phyloP scores from a whole-genome alignment of 2,113 vertebrate genomes.

The Heterocephalus glaber region DNA sequence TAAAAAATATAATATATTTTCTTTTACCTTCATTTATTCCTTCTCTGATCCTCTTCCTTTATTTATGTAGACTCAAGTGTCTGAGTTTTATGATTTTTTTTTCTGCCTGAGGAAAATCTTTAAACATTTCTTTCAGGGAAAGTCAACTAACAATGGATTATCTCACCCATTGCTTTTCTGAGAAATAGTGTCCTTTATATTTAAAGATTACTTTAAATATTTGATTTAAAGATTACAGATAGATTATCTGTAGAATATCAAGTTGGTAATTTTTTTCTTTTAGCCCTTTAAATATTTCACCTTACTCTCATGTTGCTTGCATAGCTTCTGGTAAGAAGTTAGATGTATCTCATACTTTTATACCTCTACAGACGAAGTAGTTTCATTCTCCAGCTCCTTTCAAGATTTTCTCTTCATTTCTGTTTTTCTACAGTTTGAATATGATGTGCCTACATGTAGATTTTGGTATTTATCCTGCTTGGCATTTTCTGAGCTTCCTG shows the following conservation, averaged over 20 bases:
- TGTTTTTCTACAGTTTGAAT: slow-evolving; percentile 20
- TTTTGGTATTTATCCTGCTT: background rate
- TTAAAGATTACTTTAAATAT: no score
- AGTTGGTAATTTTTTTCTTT: background rate
- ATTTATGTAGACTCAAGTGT: background rate
- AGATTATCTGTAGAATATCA: background rate
- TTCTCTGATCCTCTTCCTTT: background rate
- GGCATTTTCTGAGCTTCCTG: background rate
- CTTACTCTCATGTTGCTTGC: background rate
- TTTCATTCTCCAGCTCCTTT: slow-evolving; percentile 29
- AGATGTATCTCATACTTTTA: background rate
- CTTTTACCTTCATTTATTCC: slow-evolving; percentile 47
- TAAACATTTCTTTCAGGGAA: background rate
- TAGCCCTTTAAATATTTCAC: background rate
- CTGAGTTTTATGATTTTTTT: slow-evolving; percentile 10
- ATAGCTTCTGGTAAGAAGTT: background rate
- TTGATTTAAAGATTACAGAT: no score
- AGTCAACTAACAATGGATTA: background rate
- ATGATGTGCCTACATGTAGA: background rate
- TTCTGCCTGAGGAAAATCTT: slow-evolving; percentile 3
- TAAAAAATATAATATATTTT: background rate
- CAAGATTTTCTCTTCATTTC: background rate
- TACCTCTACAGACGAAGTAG: background rate
- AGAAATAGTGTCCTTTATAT: background rate
- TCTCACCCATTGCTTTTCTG: background rate